Conservation (phyloP, 2,113 vertebrate genomes). For the Clarias batrachus region DNA sequence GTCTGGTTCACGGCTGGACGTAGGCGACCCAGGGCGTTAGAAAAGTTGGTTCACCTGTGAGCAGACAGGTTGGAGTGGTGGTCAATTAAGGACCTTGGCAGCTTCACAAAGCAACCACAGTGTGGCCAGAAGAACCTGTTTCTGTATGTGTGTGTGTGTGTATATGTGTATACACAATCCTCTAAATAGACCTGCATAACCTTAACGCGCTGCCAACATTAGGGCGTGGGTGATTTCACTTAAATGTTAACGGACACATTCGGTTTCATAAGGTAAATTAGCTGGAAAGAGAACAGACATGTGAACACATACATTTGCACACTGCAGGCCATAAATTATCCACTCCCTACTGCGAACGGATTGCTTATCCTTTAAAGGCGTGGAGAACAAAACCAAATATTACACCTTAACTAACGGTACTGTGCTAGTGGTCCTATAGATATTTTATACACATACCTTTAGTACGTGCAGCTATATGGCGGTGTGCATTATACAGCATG, state of each 20-base stretch:
- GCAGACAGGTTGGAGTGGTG: slow-evolving; percentile 39
- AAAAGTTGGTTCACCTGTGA: slow-evolving; percentile 49
- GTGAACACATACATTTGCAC: slow-evolving; percentile 53
- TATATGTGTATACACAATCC: slow-evolving; percentile 35
- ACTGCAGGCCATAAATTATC: slow-evolving; percentile 41
- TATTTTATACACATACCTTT: neutral
- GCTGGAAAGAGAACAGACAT: slow-evolving; percentile 69
- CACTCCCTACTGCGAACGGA: slow-evolving; percentile 10
- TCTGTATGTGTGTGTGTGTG: slow-evolving; percentile 34
- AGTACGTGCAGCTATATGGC: neutral
- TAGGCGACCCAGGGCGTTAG: slow-evolving; percentile 26
- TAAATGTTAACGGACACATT: slow-evolving; percentile 71
- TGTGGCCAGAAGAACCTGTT: slow-evolving; percentile 49
- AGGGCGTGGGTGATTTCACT: slow-evolving; percentile 69
- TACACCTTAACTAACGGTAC: slow-evolving; percentile 16
- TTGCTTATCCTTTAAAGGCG: slow-evolving; percentile 17
- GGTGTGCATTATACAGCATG: neutral
- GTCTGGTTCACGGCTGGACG: slow-evolving; percentile 40
- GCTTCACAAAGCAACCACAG: slow-evolving; percentile 49
- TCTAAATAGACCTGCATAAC: slow-evolving; percentile 53
- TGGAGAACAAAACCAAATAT: slow-evolving; percentile 37
- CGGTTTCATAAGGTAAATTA: slow-evolving; percentile 70
- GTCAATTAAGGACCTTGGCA: slow-evolving; percentile 42
- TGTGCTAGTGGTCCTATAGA: neutral
- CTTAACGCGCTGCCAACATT: slow-evolving; percentile 56